Evolutionary conservation across 2,888 invertebrate species (phyloP).

Genomic region (Willowsia nigromaculata): DNA sequence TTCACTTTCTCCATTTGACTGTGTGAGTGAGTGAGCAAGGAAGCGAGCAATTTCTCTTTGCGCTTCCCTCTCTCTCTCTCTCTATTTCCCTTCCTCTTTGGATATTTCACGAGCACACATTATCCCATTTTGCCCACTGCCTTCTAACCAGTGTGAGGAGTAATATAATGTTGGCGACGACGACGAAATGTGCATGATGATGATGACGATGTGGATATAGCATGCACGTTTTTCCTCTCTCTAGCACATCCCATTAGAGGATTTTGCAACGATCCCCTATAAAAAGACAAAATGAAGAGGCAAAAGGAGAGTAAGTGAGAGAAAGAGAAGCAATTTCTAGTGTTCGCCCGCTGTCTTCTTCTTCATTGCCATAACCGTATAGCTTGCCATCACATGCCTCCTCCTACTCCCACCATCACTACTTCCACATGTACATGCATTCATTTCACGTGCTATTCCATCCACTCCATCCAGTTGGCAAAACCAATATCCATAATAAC

Average conservation of each 20-base stretch:
- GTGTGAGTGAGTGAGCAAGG: not conserved
- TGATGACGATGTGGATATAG: not conserved
- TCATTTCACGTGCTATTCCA: conserved; percentile 21
- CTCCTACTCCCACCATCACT: not conserved
- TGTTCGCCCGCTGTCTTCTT: not conserved
- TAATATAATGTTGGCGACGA: not conserved
- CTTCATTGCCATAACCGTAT: not conserved
- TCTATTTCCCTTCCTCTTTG: not conserved
- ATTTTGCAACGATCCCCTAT: conserved; percentile 15
- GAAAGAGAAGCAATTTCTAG: not conserved
- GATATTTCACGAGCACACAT: not conserved
- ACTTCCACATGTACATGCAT: conserved; percentile 17
- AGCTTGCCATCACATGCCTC: conserved; percentile 23
- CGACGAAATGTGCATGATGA: not conserved
- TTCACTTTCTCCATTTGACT: not conserved
- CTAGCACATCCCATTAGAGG: conserved; percentile 9
- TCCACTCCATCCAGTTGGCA: not conserved
- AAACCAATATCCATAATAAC: not conserved
- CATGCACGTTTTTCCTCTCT: conserved; percentile 25
- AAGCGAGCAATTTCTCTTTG: conserved; percentile 19
- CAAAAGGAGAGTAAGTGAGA: not conserved
- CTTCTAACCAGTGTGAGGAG: not conserved
- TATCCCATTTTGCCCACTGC: not conserved
- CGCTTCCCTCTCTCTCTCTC: not conserved
- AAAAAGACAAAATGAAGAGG: conserved; percentile 8